Conservation (phyloP, 2,113 vertebrate genomes). For the Phylloscopus trochiloides region DNA sequence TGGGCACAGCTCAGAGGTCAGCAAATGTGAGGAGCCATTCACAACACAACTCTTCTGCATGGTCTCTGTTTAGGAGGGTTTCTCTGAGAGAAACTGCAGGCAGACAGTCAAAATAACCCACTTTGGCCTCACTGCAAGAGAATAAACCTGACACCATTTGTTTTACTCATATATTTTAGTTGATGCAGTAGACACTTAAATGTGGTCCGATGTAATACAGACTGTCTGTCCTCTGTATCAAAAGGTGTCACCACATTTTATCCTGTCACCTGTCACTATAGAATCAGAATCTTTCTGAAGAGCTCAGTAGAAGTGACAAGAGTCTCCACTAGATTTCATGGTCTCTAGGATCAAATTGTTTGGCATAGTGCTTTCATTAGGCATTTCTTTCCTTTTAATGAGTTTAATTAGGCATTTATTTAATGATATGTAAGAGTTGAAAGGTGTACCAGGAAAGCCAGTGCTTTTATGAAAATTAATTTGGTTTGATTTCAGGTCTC, state of each 20-base stretch:
- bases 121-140: neutral
- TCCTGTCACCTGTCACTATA: neutral
- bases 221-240: neutral
- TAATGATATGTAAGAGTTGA: neutral
- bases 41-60: accelerated
- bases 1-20: neutral
- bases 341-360: neutral
- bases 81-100: neutral
- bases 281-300: neutral
- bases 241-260: neutral
- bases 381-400: neutral
- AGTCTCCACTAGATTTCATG: neutral
- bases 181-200: neutral
- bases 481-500: neutral
- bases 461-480: neutral
- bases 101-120: neutral
- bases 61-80: neutral
- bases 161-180: neutral
- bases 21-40: neutral
- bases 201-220: neutral
- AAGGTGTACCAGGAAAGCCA: neutral
- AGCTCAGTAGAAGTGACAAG: neutral
- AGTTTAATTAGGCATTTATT: neutral
- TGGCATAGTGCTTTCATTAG: neutral
- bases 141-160: neutral